Evolutionary conservation across 2,888 invertebrate genomes (phyloP), one percentile per base, ranked within the genome.

Genomic region (Hypena proboscidalis): DNA sequence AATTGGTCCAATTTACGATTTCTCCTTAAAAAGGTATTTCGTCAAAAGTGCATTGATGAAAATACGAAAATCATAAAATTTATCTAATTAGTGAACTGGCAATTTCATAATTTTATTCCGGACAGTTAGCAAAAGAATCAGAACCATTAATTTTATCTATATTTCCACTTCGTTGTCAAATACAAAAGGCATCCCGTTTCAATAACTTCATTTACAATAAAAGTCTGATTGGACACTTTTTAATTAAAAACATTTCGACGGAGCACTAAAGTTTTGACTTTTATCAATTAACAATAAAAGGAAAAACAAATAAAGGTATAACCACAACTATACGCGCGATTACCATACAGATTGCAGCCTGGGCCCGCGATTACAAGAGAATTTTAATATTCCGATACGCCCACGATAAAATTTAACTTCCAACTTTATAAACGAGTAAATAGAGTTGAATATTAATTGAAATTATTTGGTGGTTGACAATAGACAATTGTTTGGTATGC

Each of bases 401-500:
- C 40, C 23, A 46, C 38, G 45, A 58, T 43, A 41, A 63, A 56
- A 51, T 42, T 51, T 41, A n/a, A 47, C 33, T 45, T 26, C 35
- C 27, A 45, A 50, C 48, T 58, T 48, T 56, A 47, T 31, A 34
- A 32, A 26, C 41, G 31, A 20, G 37, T 20, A 42, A 50, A 58
- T 62, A 56, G 35, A 53, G 53, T 17, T 15, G 63, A 64, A 62
- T 64, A 63, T 64, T 53, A 58, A 64, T 64, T 62, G 53, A 48
- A 54, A 61, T 65, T 50, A 57, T 58, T 53, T 46, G 11, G 23
- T 26, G 45, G 34, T 35, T 11, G 8, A 11, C 37, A 39, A 37
- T 42, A 53, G 62, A 53, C 61, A 56, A 45, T 41, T 23, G 49
- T 1, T 15, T 11, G 4, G 39, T n/a, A 37, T 53, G 52, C 48